Evolutionary conservation across 1,140 invertebrate genomes (phyloP), one percentile per base, ranked within the genome.

Genomic region (Arctopsyche grandis): DNA sequence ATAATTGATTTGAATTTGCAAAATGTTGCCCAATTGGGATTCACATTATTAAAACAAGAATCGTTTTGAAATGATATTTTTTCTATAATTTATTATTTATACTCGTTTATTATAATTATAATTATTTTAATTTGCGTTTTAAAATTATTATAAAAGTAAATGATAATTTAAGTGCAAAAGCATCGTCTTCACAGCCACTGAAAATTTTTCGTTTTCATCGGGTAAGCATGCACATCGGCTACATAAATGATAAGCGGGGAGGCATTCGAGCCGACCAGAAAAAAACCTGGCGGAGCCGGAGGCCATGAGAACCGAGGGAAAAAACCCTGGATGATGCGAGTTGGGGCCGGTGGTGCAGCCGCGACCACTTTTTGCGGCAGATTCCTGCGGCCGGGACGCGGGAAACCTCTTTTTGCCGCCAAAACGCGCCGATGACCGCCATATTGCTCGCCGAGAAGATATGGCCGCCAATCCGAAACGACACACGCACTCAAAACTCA

Each of bases 221-320:
- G n/a, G n/a, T n/a, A n/a, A n/a, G n/a, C n/a, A 22, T 69, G 24
- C 12, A 26, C 16, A 69, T 14, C 16, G 24, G 19, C 19, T 16
- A 56, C 52, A 16, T 21, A 56, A 16, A 56, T 56, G 29, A 38
- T 38, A 38, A 29, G 29, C 69, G 29, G 69, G 69, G 69, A 71
- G 69, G 69, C 69, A 71, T 71, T 38, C 24, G 69, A 43, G 56
- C 56, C 21, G n/a, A 52, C 46, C 38, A 22, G 38, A 56, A 75
- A 76, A 56, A 76, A 76, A 29, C 29, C 10, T 71, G 38, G 29
- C 52, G 26, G 56, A 9, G 38, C 52, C 74, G 26, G 56, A 63
- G 74, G 74, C 74, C 74, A 76, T 76, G 74, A 76, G 74, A 76
- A 76, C 74, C 71, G 9, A 12, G 26, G 16, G 58, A 76, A 76